Evolutionary conservation across 2,113 vertebrate species (phyloP).

Genomic region (Progne subis): DNA sequence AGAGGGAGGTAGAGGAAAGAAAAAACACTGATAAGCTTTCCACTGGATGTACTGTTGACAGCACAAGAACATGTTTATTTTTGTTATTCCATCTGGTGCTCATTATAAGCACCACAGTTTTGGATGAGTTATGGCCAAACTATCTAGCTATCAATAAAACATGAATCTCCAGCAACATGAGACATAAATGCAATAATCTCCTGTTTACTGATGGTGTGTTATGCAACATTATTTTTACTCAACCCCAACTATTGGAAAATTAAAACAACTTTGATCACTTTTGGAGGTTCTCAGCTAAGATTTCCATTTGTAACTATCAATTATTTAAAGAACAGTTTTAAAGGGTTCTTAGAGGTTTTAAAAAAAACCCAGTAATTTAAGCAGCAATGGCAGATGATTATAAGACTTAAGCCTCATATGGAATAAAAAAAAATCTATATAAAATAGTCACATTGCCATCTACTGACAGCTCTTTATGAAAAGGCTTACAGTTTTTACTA

Average conservation of each 20-base stretch:
- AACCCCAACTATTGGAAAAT: conserved; percentile 67
- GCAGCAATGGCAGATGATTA: conserved; percentile 66
- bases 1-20: background rate
- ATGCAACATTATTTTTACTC: conserved; percentile 63
- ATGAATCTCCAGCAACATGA: conserved; percentile 14
- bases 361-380: conserved; percentile 70
- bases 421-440: conserved; percentile 54
- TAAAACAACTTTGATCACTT: conserved; percentile 75
- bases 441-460: conserved; percentile 83
- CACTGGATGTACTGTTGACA: background rate
- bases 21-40: background rate
- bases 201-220: conserved; percentile 55
- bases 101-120: conserved; percentile 8
- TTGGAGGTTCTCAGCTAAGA: conserved; percentile 71
- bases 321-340: conserved; percentile 80
- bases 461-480: conserved; percentile 75
- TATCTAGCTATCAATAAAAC: conserved; percentile 14
- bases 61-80: conserved; percentile 32
- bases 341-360: conserved; percentile 55
- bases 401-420: conserved; percentile 21
- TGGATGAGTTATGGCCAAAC: background rate
- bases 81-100: conserved; percentile 51
- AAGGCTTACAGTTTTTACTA: conserved; percentile 41
- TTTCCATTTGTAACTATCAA: conserved; percentile 81
- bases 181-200: conserved; percentile 1